Percentiles rank a stretch among this genome's conserved stretches.
These are phyloP conservation scores for Caenorhabditis auriculariae DNA, from an alignment of 2,888 invertebrate species.

Conservation along the genomic window DNA sequence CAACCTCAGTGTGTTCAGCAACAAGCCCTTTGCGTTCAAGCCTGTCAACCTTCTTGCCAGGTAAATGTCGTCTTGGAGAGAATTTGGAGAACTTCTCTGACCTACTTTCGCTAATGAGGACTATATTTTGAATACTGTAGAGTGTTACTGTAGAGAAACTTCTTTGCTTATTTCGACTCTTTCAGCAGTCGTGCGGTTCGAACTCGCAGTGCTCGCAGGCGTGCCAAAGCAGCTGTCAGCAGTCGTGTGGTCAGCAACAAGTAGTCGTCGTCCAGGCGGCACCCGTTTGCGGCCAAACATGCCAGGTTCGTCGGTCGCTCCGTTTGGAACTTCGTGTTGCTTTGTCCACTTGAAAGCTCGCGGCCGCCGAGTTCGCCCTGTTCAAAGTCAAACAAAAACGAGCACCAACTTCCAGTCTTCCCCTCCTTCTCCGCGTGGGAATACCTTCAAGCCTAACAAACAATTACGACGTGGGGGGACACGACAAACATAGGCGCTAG, in stretches of 20 bases:
- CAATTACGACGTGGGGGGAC: too few relatives aligned
- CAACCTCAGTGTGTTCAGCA: slow-evolving; percentile 33
- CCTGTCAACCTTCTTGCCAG: slow-evolving; percentile 41
- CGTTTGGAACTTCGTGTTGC: too few relatives aligned
- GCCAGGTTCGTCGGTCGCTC: slow-evolving; percentile 45
- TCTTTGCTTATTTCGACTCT: background rate
- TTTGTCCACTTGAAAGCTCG: too few relatives aligned
- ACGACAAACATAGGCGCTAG: too few relatives aligned
- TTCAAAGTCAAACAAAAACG: too few relatives aligned
- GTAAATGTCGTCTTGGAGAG: slow-evolving; percentile 4
- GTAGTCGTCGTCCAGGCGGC: slow-evolving; percentile 45
- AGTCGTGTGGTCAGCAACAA: slow-evolving; percentile 44
- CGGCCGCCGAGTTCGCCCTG: too few relatives aligned
- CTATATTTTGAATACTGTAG: too few relatives aligned
- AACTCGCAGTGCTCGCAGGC: slow-evolving; percentile 29
- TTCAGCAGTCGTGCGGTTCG: slow-evolving; percentile 27
- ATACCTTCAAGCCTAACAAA: too few relatives aligned
- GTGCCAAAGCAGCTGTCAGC: slow-evolving; percentile 42
- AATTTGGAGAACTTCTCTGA: background rate
- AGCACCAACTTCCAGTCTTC: too few relatives aligned
- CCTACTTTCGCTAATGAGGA: background rate
- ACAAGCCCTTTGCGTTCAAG: slow-evolving; percentile 35
- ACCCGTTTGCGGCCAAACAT: slow-evolving; percentile 47
- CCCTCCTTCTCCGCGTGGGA: too few relatives aligned
- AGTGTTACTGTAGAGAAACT: too few relatives aligned